Evolutionary conservation across 2,888 invertebrate species (phyloP).

Genomic region (Sinohyriopsis cumingii): DNA sequence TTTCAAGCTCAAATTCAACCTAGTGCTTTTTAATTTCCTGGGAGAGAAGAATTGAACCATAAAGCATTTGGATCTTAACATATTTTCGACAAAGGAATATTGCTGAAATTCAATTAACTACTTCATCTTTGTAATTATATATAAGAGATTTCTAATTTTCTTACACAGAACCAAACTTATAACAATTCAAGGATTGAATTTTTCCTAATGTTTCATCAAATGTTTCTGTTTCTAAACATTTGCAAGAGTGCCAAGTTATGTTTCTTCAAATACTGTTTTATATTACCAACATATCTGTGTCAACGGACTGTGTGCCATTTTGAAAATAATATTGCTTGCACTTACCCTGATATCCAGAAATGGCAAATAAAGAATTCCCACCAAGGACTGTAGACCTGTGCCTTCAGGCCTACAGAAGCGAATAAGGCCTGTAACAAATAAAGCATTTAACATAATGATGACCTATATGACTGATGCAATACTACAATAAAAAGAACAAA

Average conservation of each 20-base stretch:
- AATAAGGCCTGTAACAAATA: conserved; percentile 74
- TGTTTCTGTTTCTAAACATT: neutral
- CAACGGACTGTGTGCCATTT: too few relatives aligned
- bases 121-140: too few relatives aligned
- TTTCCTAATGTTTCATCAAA: neutral
- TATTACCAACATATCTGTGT: too few relatives aligned
- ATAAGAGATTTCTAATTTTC: neutral
- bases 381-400: conserved; percentile 71
- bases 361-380: conserved; percentile 82
- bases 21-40: too few relatives aligned
- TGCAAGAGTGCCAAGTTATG: neutral
- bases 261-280: too few relatives aligned
- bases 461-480: neutral
- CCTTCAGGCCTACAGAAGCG: conserved; percentile 70
- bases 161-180: neutral
- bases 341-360: conserved; percentile 91
- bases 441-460: neutral
- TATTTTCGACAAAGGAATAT: too few relatives aligned
- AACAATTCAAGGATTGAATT: neutral
- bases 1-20: too few relatives aligned
- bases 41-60: too few relatives aligned
- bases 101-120: too few relatives aligned
- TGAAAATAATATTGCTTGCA: conserved; percentile 39
- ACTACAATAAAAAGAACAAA: neutral
- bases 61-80: too few relatives aligned